phyloP scores from a whole-genome alignment of 2,888 invertebrate genomes.

The Noctua comes region DNA sequence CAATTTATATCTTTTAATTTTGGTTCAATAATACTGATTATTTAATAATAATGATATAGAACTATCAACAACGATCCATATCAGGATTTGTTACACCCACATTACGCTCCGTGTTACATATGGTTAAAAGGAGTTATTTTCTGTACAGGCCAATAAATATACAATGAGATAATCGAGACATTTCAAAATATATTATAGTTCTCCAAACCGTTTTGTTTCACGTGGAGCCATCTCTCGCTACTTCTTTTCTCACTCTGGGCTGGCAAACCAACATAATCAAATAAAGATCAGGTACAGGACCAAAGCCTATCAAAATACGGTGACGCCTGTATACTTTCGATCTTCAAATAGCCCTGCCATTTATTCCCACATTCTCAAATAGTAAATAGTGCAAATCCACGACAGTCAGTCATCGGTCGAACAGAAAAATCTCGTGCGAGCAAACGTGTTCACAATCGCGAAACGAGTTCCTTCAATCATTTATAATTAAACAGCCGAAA shows the following conservation, averaged over 20 bases:
- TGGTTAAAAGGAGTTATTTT: no score
- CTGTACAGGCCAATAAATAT: no score
- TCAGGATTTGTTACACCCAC: no score
- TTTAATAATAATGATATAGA: no score
- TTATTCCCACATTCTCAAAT: background rate
- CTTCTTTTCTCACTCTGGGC: background rate
- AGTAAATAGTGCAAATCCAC: background rate
- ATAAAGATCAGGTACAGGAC: background rate
- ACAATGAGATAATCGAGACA: no score
- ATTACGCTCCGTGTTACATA: no score
- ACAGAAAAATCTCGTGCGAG: background rate
- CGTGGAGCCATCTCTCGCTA: background rate
- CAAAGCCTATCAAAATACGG: background rate
- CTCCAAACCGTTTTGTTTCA: background rate
- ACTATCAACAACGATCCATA: no score
- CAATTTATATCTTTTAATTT: no score
- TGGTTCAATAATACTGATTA: no score
- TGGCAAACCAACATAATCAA: background rate
- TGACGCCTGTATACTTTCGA: background rate
- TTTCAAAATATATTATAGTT: no score
- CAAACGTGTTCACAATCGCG: constrained; percentile 19
- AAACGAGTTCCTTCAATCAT: constrained; percentile 22
- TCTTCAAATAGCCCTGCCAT: background rate
- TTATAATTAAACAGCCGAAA: constrained; percentile 16
- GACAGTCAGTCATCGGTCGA: background rate